phyloP scores from a whole-genome alignment of 1,140 invertebrate species.

The Bombus soroeensis region DNA sequence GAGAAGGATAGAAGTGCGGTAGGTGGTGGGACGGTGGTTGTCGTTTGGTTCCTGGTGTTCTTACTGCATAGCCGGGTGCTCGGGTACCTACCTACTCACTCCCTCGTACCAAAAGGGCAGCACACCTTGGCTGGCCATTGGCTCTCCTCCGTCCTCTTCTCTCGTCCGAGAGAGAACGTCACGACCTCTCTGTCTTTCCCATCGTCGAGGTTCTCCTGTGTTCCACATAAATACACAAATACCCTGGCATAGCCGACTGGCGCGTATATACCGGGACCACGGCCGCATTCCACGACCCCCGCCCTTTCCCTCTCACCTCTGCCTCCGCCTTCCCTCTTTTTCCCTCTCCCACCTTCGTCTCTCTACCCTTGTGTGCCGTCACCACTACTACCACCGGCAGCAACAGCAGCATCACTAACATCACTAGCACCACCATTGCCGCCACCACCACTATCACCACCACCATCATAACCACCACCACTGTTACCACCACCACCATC shows the following conservation, averaged over 20 bases:
- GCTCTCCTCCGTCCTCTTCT: slow-evolving; percentile 68
- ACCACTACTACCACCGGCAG: slow-evolving; percentile 44
- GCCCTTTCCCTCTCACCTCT: slow-evolving; percentile 62
- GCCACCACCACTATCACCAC: background rate
- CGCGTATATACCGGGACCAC: slow-evolving; percentile 76
- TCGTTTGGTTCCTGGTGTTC: slow-evolving; percentile 78
- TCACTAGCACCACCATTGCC: background rate
- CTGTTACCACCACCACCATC: background rate
- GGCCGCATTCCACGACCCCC: slow-evolving; percentile 80
- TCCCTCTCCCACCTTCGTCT: background rate
- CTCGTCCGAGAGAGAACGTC: slow-evolving; percentile 41
- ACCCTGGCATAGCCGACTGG: slow-evolving; percentile 73
- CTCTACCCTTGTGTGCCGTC: slow-evolving; percentile 53
- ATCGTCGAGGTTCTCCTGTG: slow-evolving; percentile 68
- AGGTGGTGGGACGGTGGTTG: slow-evolving; percentile 67
- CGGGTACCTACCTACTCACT: slow-evolving; percentile 65
- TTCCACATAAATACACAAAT: slow-evolving; percentile 83
- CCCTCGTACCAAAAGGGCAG: slow-evolving; percentile 76
- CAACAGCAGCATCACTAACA: background rate
- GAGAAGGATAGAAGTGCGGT: slow-evolving; percentile 43
- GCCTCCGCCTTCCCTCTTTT: slow-evolving; percentile 45
- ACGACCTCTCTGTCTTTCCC: slow-evolving; percentile 27
- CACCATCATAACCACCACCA: slow-evolving; percentile 41
- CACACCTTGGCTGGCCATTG: slow-evolving; percentile 82
- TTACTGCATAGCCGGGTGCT: slow-evolving; percentile 79